A percentile compares a stretch with the other conserved stretches of the same genome.
These are phyloP conservation scores for Strigops habroptila DNA, from an alignment of 2,113 vertebrate genomes.

Conservation along the genomic window DNA sequence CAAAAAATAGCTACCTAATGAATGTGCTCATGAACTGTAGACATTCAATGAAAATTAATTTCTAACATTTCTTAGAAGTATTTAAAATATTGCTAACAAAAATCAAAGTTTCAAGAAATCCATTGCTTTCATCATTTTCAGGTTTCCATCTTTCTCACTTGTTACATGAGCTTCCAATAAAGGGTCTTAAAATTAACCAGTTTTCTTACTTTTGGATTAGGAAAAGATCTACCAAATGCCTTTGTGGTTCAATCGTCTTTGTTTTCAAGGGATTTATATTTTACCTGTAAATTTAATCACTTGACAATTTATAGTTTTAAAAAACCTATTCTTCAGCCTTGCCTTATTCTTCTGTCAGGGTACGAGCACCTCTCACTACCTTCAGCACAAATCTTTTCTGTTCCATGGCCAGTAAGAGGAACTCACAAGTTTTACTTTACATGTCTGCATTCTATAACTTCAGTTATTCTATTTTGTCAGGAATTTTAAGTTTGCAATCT, in stretches of 20 bases:
- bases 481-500: background rate
- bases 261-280: background rate
- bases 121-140: background rate
- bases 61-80: background rate
- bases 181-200: background rate
- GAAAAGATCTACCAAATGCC: background rate
- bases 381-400: background rate
- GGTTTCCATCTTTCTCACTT: background rate
- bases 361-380: background rate
- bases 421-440: background rate
- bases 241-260: background rate
- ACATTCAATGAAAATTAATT: background rate
- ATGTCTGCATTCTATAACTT: background rate
- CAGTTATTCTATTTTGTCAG: background rate
- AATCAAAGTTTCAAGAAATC: background rate
- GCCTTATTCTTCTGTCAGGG: background rate
- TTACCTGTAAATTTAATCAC: background rate
- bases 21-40: background rate
- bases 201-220: background rate
- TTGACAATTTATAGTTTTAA: background rate
- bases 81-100: background rate
- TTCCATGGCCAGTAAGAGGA: background rate
- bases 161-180: background rate
- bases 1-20: background rate
- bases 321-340: background rate